Percentiles rank a stretch among this genome's conserved stretches.
phyloP scores from a whole-genome alignment of 92 coral and sea anemone species.

The Paragorgia papillata region DNA sequence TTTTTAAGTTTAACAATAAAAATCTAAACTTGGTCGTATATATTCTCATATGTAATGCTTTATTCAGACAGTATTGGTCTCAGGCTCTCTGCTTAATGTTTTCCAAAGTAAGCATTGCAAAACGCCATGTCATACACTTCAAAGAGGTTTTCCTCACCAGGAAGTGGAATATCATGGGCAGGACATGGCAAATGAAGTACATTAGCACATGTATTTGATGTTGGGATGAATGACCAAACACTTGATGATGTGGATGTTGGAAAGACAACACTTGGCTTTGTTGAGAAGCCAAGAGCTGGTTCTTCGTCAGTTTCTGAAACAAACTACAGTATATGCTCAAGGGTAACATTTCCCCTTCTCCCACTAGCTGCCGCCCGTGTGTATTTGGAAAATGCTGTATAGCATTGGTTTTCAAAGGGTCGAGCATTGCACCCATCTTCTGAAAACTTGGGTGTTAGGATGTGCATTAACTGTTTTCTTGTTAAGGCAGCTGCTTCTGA shows the following conservation, averaged over 20 bases:
- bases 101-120: constrained; percentile 62
- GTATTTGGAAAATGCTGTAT: constrained; percentile 65
- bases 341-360: constrained; percentile 50
- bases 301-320: constrained; percentile 69
- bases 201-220: constrained; percentile 65
- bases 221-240: constrained; percentile 55
- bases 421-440: constrained; percentile 57
- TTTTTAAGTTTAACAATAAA: background rate
- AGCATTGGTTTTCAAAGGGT: constrained; percentile 51
- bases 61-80: no score
- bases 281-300: constrained; percentile 64
- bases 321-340: constrained; percentile 51
- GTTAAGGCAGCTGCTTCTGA: constrained; percentile 33
- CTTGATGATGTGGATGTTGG: background rate
- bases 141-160: constrained; percentile 47
- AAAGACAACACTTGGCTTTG: constrained; percentile 54
- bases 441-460: constrained; percentile 56
- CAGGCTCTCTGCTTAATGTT: no score
- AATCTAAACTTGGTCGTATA: constrained; percentile 3
- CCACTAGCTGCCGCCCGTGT: constrained; percentile 67
- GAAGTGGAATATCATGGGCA: constrained; percentile 41
- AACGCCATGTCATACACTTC: constrained; percentile 61
- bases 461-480: constrained; percentile 46
- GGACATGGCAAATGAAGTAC: constrained; percentile 44
- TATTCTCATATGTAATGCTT: no score